phyloP scores from a whole-genome alignment of 2,113 vertebrate genomes.

The Nestor notabilis region DNA sequence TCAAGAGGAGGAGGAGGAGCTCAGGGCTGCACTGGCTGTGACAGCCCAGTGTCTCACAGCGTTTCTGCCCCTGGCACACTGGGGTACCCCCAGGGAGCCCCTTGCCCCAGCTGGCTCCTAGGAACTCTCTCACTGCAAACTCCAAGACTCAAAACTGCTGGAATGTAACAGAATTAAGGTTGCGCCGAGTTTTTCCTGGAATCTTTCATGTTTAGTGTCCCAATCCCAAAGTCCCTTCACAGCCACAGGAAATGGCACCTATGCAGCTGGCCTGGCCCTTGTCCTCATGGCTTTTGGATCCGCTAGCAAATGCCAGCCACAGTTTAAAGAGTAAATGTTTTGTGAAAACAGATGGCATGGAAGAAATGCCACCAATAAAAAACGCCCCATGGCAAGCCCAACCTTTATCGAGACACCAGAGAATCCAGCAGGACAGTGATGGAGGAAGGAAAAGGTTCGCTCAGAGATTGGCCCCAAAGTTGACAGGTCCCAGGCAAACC shows the following conservation, averaged over 20 bases:
- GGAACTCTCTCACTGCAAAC: neutral
- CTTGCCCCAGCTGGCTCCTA: neutral
- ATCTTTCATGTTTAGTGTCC: neutral
- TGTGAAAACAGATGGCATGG: neutral
- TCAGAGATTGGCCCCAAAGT: rapidly evolving
- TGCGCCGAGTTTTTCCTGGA: neutral
- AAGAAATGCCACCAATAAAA: neutral
- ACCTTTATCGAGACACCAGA: neutral
- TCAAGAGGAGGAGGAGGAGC: neutral
- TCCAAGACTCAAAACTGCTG: neutral
- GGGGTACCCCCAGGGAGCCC: neutral
- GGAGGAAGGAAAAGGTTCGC: neutral
- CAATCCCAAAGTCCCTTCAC: neutral
- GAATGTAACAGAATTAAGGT: neutral
- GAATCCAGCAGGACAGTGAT: neutral
- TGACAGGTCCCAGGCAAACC: neutral
- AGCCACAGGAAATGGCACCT: neutral
- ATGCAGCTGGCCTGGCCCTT: neutral
- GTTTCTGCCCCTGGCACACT: neutral
- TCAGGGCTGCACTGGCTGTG: neutral
- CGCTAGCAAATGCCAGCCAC: neutral
- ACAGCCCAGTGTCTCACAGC: neutral
- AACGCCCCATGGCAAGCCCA: neutral
- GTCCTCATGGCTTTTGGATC: neutral
- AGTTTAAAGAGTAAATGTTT: neutral